Evolutionary conservation across 1,140 invertebrate species (phyloP).

Genomic region (Zaprionus tsacasi): DNA sequence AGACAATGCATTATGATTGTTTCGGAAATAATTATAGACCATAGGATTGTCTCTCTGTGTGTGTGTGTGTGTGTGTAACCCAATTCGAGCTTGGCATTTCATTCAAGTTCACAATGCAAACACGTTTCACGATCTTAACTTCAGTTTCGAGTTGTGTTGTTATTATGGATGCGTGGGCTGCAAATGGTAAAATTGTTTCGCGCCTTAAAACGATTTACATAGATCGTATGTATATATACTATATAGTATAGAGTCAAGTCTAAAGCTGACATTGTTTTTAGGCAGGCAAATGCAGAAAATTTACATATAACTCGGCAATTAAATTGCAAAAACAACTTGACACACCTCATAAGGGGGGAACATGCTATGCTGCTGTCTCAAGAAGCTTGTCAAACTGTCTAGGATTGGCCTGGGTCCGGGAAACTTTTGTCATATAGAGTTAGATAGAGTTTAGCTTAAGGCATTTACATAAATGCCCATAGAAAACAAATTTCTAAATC

Average conservation of each 20-base stretch:
- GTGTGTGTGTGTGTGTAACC: conserved; percentile 55
- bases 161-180: conserved; percentile 57
- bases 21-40: conserved; percentile 52
- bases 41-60: conserved; percentile 45
- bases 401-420: conserved; percentile 59
- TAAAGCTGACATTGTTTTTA: conserved; percentile 43
- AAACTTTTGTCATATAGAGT: neutral
- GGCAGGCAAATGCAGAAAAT: conserved; percentile 49
- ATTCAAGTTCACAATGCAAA: conserved; percentile 76
- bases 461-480: conserved; percentile 68
- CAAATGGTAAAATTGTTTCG: conserved; percentile 70
- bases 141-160: conserved; percentile 31
- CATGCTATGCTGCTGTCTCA: conserved; percentile 25
- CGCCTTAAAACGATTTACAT: conserved; percentile 57
- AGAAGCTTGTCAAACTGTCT: conserved; percentile 50
- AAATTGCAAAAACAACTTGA: conserved; percentile 55
- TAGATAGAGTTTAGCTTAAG: conserved; percentile 17
- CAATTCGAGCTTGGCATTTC: conserved; percentile 70
- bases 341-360: conserved; percentile 54
- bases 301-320: conserved; percentile 81
- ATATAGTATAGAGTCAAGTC: neutral
- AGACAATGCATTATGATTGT: conserved; percentile 28
- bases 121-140: conserved; percentile 29
- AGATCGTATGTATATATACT: neutral
- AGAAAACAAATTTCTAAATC: conserved; percentile 67